Base-by-base conservation (phyloP, 2,797 vertebrate genomes). In the Microctenopoma steveboyesi region DNA sequence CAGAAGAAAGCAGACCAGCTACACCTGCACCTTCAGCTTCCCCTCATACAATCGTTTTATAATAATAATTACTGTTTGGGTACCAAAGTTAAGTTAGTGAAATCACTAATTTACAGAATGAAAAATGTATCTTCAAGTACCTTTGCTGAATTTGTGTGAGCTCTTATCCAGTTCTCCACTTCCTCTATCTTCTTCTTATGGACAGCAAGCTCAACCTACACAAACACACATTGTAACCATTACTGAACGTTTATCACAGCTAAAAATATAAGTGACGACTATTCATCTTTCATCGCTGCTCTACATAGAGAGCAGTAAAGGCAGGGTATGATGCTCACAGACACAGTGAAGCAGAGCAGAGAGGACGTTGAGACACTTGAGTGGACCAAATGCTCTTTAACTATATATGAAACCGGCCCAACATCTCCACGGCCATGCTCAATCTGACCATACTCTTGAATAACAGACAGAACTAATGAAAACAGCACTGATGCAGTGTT, bases 151-250 rank as follows among this genome's bases (percentile, higher is more conserved):
- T 90, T 86, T 30, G 91, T 27, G 51, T 95, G 88, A 7, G 4
- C 25, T 88, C 87, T 96, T 68, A 99, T 82, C 98, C 98, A 99
- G 61, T 82, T 90, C 91, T 98, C 95, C 78, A 98, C 96, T 86
- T 98, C 97, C 74, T 98, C 96, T 4, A 96, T 85, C 85, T 99
- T 99, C 94, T 97, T 99, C 88, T 96, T 98, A 87, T 99, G 97
- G 55, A 98, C 96, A 39, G 96, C 97, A 66, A 99, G 93, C 61
- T 99, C 96, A 60, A 72, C 91, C 97, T 99, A 74, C 63, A 86
- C 59, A 82, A 74, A 87, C 4, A 86, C 47, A 79, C 70, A 66
- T 0, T 22, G 15, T 22, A 45, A 37, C 5, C 35, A 56, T 40
- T 4, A 45, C 2, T 7, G 33, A 37, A 6, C 3, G 8, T 42